These are phyloP conservation scores for Bhutanitis thaidina DNA, from an alignment of 2,888 invertebrate species.

Conservation along the genomic window DNA sequence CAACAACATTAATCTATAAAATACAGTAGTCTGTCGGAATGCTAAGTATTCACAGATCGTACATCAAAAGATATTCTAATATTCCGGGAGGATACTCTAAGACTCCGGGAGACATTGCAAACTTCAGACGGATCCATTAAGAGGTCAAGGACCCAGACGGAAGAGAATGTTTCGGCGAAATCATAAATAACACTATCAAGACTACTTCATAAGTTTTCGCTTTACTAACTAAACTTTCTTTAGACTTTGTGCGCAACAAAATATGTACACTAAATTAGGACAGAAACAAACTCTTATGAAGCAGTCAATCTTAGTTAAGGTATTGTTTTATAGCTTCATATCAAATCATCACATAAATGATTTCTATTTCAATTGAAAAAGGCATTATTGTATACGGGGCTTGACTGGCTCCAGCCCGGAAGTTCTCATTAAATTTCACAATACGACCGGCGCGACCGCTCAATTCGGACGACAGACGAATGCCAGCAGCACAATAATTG, in stretches of 20 bases:
- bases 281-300: neutral
- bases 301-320: neutral
- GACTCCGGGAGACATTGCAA: constrained; percentile 2
- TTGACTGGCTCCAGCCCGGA: too few relatives aligned
- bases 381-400: too few relatives aligned
- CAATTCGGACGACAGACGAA: too few relatives aligned
- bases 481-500: too few relatives aligned
- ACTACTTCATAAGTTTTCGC: neutral
- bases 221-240: constrained; percentile 1
- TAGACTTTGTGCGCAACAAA: neutral
- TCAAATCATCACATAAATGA: neutral
- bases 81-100: neutral
- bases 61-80: constrained; percentile 7
- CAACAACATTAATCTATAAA: too few relatives aligned
- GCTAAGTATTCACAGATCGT: constrained; percentile 1
- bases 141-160: constrained; percentile 21
- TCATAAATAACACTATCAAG: constrained; percentile 12
- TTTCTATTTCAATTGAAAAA: too few relatives aligned
- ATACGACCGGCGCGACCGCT: too few relatives aligned
- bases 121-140: constrained; percentile 15
- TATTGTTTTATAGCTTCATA: neutral
- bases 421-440: too few relatives aligned
- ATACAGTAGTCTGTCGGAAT: neutral
- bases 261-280: neutral
- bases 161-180: constrained; percentile 8